phyloP scores from a whole-genome alignment of 1,140 invertebrate genomes.

The Eumeta japonica region DNA sequence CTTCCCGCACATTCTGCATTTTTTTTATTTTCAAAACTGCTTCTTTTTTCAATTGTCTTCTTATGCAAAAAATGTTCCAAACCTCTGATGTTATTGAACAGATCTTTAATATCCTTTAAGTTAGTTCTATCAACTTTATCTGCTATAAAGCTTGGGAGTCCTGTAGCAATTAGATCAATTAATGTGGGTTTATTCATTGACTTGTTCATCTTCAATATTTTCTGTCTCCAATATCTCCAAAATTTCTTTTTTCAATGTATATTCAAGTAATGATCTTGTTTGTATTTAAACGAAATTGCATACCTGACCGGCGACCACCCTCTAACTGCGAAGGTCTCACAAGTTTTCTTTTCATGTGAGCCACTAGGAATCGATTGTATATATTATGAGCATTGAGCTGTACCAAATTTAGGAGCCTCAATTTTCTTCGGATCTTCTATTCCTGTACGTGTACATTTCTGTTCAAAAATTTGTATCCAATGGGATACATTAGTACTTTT shows the following conservation, averaged over 20 bases:
- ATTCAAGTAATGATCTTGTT: too few relatives aligned
- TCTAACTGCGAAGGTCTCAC: too few relatives aligned
- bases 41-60: slow-evolving; percentile 10
- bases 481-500: slow-evolving; percentile 5
- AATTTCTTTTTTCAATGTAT: too few relatives aligned
- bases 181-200: slow-evolving; percentile 18
- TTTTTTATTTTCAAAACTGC: slow-evolving; percentile 10
- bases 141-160: slow-evolving; percentile 24
- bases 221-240: too few relatives aligned
- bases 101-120: slow-evolving; percentile 16
- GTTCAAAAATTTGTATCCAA: too few relatives aligned
- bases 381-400: too few relatives aligned
- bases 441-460: too few relatives aligned
- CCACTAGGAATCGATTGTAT: background rate
- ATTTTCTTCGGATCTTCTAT: too few relatives aligned
- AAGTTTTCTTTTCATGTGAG: background rate
- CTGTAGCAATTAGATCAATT: slow-evolving; percentile 22
- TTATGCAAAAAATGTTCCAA: slow-evolving; percentile 21
- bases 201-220: slow-evolving; percentile 19
- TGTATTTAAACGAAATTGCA: too few relatives aligned
- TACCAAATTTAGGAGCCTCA: too few relatives aligned
- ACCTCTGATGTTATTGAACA: slow-evolving; percentile 17
- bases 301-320: slow-evolving; percentile 1
- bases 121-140: slow-evolving; percentile 22
- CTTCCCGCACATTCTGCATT: slow-evolving; percentile 23